Conservation (phyloP, 1,140 invertebrate genomes). For the Drosophila seguyi region DNA sequence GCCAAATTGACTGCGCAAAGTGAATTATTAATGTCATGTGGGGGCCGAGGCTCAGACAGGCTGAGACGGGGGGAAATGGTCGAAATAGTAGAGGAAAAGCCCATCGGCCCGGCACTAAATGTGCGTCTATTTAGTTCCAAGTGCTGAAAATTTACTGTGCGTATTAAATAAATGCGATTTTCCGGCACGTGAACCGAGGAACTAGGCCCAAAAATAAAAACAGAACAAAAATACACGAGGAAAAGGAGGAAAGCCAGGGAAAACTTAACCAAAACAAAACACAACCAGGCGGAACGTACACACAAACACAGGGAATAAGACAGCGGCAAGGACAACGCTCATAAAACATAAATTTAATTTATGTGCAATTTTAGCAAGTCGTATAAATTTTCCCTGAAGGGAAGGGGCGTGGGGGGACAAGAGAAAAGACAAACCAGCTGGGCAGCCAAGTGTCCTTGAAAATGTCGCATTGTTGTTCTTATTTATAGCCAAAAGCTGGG, state of each 20-base stretch:
- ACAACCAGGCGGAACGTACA: conserved; percentile 31
- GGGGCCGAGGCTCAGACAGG: conserved; percentile 17
- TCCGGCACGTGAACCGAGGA: conserved; percentile 68
- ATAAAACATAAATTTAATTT: conserved; percentile 84
- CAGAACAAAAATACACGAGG: conserved; percentile 1
- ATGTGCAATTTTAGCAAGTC: conserved; percentile 84
- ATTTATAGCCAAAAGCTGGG: conserved; percentile 66
- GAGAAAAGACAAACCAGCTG: conserved; percentile 61
- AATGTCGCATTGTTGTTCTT: conserved; percentile 68
- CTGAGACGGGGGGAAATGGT: background rate
- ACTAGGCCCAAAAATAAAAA: conserved; percentile 14
- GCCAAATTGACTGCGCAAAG: conserved; percentile 81
- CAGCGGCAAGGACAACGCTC: conserved; percentile 75
- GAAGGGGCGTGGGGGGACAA: conserved; percentile 7
- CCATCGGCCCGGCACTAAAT: conserved; percentile 75
- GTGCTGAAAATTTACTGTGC: conserved; percentile 80
- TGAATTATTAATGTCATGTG: conserved; percentile 83
- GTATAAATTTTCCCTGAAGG: conserved; percentile 74
- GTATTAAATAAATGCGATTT: conserved; percentile 82
- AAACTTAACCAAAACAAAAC: conserved; percentile 44
- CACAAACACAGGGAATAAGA: conserved; percentile 37
- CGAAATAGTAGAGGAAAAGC: conserved; percentile 6
- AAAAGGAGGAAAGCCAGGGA: conserved; percentile 10
- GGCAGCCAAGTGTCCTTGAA: conserved; percentile 77
- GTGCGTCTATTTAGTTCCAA: conserved; percentile 80